Base-by-base conservation (phyloP, 2,888 invertebrate species). In the Malacosoma neustria region DNA sequence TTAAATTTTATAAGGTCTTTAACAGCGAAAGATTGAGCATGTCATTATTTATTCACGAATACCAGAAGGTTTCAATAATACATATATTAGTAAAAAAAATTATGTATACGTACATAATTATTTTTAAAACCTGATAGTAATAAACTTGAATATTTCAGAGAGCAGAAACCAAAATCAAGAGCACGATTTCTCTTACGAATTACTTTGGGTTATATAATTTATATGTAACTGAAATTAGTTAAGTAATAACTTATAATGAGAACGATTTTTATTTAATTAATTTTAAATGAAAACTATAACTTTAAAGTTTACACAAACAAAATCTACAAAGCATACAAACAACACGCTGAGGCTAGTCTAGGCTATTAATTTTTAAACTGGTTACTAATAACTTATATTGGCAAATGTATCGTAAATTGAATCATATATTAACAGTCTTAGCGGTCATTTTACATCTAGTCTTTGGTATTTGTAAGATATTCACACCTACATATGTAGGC, bases 191-290 rank as follows among this genome's bases (percentile, higher is more conserved):
- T 22, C 22, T 22, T 22, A 22, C 9, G 5, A n/a, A 22, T 22
- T 22, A 3, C 22, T 22, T 9, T 22, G 22, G 9, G 6, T 22
- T 22, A 22, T 6, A 22, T 22, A 22, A 22, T 22, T 22, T 22
- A 22, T n/a, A n/a, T 22, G 38, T 47, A 44, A 39, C 30, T 34
- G 35, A 35, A 39, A 32, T 29, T 36, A 34, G 13, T 36, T 37
- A 5, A 5, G 5, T 22, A 22, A 22, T 22, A 22, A 22, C 6
- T 22, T 22, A 22, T 9, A 22, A 5, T 9, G 9, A 22, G 22
- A 22, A 3, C 6, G 5, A 22, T 7, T 22, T 22, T 22, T 22
- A n/a, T n/a, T n/a, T n/a, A n/a, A n/a, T n/a, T n/a, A 22, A 22
- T 3, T 22, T 22, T 9, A 22, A 22, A 22, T 22, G 22, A 22